Base-by-base conservation (phyloP, 2,113 vertebrate genomes). In the Pterocles gutturalis region DNA sequence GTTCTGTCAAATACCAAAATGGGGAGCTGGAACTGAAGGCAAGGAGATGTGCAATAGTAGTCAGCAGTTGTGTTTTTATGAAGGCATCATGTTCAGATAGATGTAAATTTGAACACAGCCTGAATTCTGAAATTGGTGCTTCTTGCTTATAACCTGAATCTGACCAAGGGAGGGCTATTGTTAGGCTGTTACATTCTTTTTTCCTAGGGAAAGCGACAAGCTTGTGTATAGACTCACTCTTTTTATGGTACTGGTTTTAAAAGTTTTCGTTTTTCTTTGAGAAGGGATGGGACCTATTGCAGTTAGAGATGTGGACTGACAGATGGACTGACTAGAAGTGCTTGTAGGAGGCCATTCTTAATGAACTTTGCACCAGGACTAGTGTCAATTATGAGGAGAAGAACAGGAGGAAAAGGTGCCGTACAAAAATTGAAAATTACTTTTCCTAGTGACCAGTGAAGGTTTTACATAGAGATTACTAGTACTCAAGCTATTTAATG, bases 41-140 rank as follows among this genome's bases (percentile, higher is more conserved):
- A 17, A 45, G 77, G 29, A 90, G 38, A 57, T 64, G 34, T 48
- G 17, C 57, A 83, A 76, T 58, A 83, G 79, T 89, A 89, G 21
- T 43, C 36, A 72, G 81, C 91, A 96, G 81, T 25, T 34, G 41
- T 67, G 80, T 41, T 83, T 96, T 92, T 91, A n/a, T 46, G 83
- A 67, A 78, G 83, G 62, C n/a, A 33, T 93, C 0, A 0, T 38
- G 33, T 70, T 81, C 18, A 43, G 31, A 33, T 80, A 28, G 57
- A 83, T 66, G 79, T 55, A 76, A 70, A 75, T 80, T 54, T 90
- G 34, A 41, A 66, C 10, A 26, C n/a, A 79, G 24, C n/a, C 43
- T 66, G 72, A 62, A 64, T 93, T 78, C 75, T 61, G 78, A 77
- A 70, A 78, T 83, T 53, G 78, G 10, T 76, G 16, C 33, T 93